Base-by-base conservation (phyloP, 2,113 vertebrate genomes). In the Delphinus delphis region DNA sequence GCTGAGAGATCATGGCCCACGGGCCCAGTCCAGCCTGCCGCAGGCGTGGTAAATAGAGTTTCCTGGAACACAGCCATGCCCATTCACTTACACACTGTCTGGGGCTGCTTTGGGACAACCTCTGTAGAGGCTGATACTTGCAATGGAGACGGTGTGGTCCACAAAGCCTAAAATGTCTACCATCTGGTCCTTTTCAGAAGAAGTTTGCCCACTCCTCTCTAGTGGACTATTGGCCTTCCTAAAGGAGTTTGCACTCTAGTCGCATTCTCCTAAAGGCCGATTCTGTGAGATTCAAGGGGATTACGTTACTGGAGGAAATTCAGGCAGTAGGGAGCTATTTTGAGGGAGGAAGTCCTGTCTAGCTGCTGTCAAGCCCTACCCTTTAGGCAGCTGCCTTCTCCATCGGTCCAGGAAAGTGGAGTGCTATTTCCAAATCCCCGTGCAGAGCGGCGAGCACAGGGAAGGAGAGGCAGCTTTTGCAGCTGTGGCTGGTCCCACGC, bases 401-500 rank as follows among this genome's bases (percentile, higher is more conserved):
- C 93, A 18, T 79, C 50, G 65, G 1, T 26, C 63, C 44, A 55
- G 90, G 47, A 36, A 9, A 67, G 36, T 25, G 25, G 53, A 50
- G 25, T 80, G n/a, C 25, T 7, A 67, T 77, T 67, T 93, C 85
- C 17, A 71, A 91, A 38, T 53, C 33, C 65, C 65, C 15, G 18
- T 3, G 23, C 14, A 17, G n/a, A 38, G 12, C 0, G 17, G 18
- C 17, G 26, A 41, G 18, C 5, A 0, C 20, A 0, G 6, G 68
- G 36, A 63, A 65, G 33, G n/a, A 60, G 47, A 44, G n/a, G 26
- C 9, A 11, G n/a, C 50, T 68, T 15, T 70, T 5, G 2, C 0
- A 0, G 0, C 63, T n/a, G 60, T 1, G 23, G 15, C 60, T n/a
- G 84, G 50, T 38, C 28, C 14, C 67, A 23, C 0, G 0, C 6